phyloP scores from a whole-genome alignment of 1,140 invertebrate species.

The Papilio machaon region DNA sequence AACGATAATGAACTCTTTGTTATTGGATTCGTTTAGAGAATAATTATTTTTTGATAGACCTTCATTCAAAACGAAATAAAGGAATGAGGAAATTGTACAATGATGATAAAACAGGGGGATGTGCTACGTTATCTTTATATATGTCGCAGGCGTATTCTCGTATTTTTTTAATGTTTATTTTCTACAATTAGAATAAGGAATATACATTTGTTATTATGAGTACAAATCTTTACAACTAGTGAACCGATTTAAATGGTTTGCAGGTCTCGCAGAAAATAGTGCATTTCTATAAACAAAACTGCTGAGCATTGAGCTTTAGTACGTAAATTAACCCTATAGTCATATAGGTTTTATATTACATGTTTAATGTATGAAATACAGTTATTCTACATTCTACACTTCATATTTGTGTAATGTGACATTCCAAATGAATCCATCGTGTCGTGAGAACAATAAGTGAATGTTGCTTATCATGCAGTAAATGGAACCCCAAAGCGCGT shows the following conservation, averaged over 20 bases:
- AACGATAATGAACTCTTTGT: constrained; percentile 14
- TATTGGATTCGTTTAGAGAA: neutral
- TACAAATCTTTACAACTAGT: neutral
- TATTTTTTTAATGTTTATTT: neutral
- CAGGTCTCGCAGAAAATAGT: too few species aligned
- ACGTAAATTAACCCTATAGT: neutral
- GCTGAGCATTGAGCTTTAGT: too few species aligned
- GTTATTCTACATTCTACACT: neutral
- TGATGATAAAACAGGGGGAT: constrained; percentile 1
- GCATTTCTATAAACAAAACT: too few species aligned
- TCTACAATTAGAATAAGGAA: neutral
- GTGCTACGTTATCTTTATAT: neutral
- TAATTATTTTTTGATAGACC: neutral
- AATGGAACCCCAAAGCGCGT: neutral
- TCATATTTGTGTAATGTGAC: neutral
- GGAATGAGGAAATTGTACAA: neutral
- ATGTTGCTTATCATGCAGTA: neutral
- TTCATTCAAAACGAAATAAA: neutral
- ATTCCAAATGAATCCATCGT: neutral
- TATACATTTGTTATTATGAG: neutral
- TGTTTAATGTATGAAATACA: neutral
- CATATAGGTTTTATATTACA: neutral
- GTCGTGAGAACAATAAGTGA: neutral
- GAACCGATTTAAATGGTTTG: neutral
- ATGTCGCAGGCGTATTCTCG: neutral